Conservation (phyloP, 2,797 vertebrate genomes). For the Myotis daubentonii region DNA sequence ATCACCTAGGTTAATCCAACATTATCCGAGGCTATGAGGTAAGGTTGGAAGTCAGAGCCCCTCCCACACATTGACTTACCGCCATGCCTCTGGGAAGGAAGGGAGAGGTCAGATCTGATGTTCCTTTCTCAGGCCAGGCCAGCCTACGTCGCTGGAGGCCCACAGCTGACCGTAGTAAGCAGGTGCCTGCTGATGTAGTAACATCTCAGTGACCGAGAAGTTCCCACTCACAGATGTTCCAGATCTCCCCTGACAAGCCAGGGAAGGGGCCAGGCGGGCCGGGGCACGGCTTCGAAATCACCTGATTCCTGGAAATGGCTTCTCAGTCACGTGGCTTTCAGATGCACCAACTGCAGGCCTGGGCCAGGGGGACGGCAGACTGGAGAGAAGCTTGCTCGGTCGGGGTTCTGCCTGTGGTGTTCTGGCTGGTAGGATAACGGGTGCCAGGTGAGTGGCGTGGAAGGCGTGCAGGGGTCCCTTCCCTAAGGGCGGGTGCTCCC, state of each 20-base stretch:
- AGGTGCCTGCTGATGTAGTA: background rate
- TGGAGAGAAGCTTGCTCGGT: background rate
- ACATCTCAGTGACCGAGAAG: background rate
- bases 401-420: background rate
- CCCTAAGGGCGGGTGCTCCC: background rate
- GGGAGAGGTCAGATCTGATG: background rate
- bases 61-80: background rate
- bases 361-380: no score
- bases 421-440: background rate
- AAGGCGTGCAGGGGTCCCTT: background rate
- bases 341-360: background rate
- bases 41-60: background rate
- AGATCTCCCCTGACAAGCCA: background rate
- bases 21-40: background rate
- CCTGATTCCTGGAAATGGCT: background rate
- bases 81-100: background rate
- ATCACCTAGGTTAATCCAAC: background rate
- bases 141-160: background rate
- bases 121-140: slow-evolving; percentile 23
- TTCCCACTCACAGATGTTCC: background rate
- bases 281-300: background rate
- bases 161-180: background rate
- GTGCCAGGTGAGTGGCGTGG: background rate
- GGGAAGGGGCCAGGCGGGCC: background rate
- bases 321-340: background rate